Conservation (phyloP, 2,888 invertebrate species). For the Craniophora ligustri region DNA sequence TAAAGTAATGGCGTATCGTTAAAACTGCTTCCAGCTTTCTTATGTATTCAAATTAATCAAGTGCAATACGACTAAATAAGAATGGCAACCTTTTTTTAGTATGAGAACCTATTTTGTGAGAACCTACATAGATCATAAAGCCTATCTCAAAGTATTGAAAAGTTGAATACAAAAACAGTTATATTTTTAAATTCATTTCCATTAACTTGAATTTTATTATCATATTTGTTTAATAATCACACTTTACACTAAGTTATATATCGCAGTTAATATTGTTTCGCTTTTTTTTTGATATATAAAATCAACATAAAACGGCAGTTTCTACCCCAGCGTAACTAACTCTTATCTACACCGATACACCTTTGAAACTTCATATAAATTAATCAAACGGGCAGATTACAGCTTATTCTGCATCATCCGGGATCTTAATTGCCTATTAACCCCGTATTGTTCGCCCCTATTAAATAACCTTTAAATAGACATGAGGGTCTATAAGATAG, state of each 20-base stretch:
- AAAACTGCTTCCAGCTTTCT: slow-evolving; percentile 64
- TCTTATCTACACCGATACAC: slow-evolving; percentile 27
- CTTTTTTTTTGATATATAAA: background rate
- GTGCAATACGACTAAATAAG: slow-evolving; percentile 72
- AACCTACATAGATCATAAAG: too few relatives aligned
- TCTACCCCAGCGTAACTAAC: slow-evolving; percentile 12
- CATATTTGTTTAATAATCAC: too few relatives aligned
- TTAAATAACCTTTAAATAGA: slow-evolving; percentile 47
- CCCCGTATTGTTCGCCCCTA: slow-evolving; percentile 42
- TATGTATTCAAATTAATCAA: slow-evolving; percentile 74
- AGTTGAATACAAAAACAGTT: too few relatives aligned
- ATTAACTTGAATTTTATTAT: too few relatives aligned
- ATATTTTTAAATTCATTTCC: too few relatives aligned
- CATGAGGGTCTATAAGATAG: slow-evolving; percentile 29
- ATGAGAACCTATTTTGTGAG: too few relatives aligned
- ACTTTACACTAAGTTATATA: too few relatives aligned
- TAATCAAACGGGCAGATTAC: slow-evolving; percentile 35
- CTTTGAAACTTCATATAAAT: slow-evolving; percentile 33
- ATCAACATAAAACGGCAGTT: slow-evolving; percentile 12
- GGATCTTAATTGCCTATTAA: slow-evolving; percentile 43
- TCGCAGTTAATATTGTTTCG: too few relatives aligned
- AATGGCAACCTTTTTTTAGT: too few relatives aligned
- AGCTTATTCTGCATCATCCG: slow-evolving; percentile 19
- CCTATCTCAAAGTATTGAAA: too few relatives aligned
- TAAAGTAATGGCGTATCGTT: slow-evolving; percentile 72